A percentile compares a stretch with the other conserved stretches of the same genome.
Evolutionary conservation across 2,113 vertebrate species (phyloP).

Genomic region (Gnathonemus longibarbis): DNA sequence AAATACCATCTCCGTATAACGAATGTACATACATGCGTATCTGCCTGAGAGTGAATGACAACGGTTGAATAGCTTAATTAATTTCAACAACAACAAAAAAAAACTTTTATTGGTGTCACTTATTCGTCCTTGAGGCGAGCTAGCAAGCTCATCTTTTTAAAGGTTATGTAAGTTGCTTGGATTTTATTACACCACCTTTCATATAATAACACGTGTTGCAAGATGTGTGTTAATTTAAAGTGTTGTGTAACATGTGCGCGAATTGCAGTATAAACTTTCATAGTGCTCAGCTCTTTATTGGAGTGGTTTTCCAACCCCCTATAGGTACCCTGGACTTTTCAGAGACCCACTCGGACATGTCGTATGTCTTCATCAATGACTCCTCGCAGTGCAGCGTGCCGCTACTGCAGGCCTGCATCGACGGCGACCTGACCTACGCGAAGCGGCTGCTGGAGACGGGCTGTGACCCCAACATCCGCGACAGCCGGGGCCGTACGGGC

Average conservation of each 20-base stretch:
- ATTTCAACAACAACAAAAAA: background rate
- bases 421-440: conserved; percentile 89
- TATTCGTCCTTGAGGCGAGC: background rate
- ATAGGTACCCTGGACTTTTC: conserved; percentile 64
- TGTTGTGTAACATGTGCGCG: background rate
- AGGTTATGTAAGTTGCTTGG: background rate
- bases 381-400: conserved; percentile 89
- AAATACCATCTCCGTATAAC: background rate
- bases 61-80: background rate
- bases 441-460: conserved; percentile 89
- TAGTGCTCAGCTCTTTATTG: background rate
- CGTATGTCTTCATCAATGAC: conserved; percentile 95
- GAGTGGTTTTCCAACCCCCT: background rate
- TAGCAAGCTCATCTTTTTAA: background rate
- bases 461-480: conserved; percentile 92
- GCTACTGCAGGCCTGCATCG: conserved; percentile 90
- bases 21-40: background rate
- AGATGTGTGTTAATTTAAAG: background rate
- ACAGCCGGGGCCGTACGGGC: conserved; percentile 85
- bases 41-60: background rate
- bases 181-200: background rate
- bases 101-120: background rate
- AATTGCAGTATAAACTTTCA: background rate
- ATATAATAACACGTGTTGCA: background rate
- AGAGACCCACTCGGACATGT: conserved; percentile 75